phyloP scores from a whole-genome alignment of 2,113 vertebrate species.

The Raja brachyura region DNA sequence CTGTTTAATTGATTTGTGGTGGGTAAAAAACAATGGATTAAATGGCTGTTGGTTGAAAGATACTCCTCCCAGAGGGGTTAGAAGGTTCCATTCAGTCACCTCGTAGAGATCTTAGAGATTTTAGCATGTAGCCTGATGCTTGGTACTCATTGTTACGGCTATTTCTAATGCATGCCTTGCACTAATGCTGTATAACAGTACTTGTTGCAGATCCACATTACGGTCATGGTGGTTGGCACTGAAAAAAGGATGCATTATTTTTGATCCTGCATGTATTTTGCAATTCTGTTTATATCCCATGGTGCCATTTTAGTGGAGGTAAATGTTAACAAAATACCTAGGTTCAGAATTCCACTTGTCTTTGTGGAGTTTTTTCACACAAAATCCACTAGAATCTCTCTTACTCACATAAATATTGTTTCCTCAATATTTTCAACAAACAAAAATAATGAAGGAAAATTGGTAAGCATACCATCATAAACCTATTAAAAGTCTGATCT shows the following conservation, averaged over 20 bases:
- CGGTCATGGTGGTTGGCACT: not conserved
- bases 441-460: not conserved
- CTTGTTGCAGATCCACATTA: not conserved
- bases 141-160: not conserved
- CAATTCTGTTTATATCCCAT: not conserved
- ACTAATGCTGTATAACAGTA: not conserved
- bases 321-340: not conserved
- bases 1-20: slow-evolving; percentile 25
- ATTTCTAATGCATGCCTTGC: too few species aligned
- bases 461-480: not conserved
- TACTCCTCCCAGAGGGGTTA: slow-evolving; percentile 17
- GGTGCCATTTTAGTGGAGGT: not conserved
- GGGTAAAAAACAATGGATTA: slow-evolving; percentile 26
- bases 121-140: not conserved
- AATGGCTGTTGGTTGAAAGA: slow-evolving; percentile 30
- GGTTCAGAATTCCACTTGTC: not conserved
- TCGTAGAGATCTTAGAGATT: not conserved
- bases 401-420: not conserved
- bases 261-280: not conserved
- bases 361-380: not conserved
- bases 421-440: not conserved
- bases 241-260: not conserved
- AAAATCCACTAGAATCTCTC: not conserved
- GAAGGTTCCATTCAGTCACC: not conserved
- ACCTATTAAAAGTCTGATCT: too few species aligned